Evolutionary conservation across 1,140 invertebrate species (phyloP).

Genomic region (Neotoxoptera formosana): DNA sequence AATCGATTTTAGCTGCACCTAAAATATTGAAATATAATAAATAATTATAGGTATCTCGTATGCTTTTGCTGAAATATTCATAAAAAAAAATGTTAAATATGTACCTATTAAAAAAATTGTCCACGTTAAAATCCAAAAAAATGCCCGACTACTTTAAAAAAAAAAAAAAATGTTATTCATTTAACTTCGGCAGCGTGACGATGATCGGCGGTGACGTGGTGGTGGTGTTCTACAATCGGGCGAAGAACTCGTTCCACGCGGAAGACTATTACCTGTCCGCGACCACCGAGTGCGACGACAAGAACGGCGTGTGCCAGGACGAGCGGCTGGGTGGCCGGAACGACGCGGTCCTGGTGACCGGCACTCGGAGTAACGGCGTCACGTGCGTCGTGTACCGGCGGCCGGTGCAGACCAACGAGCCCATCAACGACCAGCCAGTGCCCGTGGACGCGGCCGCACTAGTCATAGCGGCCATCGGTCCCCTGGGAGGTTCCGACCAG

Average conservation of each 20-base stretch:
- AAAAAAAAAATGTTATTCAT: background rate
- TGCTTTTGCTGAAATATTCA: background rate
- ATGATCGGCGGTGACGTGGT: conserved; percentile 83
- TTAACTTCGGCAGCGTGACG: conserved; percentile 62
- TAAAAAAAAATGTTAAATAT: too few relatives aligned
- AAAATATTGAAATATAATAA: conserved; percentile 10
- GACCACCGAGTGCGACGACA: conserved; percentile 82
- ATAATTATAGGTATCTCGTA: too few relatives aligned
- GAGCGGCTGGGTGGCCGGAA: conserved; percentile 80
- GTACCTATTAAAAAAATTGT: too few relatives aligned
- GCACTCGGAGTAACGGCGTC: conserved; percentile 78
- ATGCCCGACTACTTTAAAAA: too few relatives aligned
- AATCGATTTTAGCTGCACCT: background rate
- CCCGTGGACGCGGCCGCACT: conserved; percentile 72
- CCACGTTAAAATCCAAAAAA: too few relatives aligned
- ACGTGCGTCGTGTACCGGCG: conserved; percentile 83
- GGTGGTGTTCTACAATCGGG: conserved; percentile 80
- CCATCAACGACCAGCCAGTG: conserved; percentile 74
- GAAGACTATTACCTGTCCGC: conserved; percentile 87
- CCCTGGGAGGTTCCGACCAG: conserved; percentile 78
- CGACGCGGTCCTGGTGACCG: conserved; percentile 77
- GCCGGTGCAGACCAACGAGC: conserved; percentile 78
- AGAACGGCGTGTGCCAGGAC: conserved; percentile 85
- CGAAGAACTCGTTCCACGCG: conserved; percentile 74
- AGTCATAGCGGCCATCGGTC: conserved; percentile 88